phyloP scores from a whole-genome alignment of 2,113 vertebrate genomes.

The Podarcis cretensis region DNA sequence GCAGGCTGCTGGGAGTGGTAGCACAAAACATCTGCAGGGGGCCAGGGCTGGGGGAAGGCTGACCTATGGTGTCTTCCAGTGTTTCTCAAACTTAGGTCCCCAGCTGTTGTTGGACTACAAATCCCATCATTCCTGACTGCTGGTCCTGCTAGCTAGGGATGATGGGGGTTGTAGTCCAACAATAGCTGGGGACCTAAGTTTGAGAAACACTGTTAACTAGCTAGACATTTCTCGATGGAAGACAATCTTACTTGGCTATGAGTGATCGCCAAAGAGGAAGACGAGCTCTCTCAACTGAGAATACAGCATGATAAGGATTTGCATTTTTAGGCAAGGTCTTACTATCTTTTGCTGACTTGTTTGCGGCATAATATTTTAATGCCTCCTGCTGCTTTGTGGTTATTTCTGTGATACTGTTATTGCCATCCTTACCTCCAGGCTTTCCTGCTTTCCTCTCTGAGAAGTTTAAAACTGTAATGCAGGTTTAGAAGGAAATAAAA shows the following conservation, averaged over 20 bases:
- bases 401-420: background rate
- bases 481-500: too few species aligned
- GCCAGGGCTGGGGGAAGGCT: background rate
- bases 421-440: background rate
- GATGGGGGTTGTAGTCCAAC: too few species aligned
- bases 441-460: too few species aligned
- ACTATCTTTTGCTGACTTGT: background rate
- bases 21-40: background rate
- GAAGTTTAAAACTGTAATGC: too few species aligned
- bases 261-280: background rate
- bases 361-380: background rate
- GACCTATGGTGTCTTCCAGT: too few species aligned
- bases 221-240: too few species aligned
- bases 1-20: background rate
- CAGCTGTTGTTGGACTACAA: too few species aligned
- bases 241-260: background rate
- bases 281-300: background rate
- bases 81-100: too few species aligned
- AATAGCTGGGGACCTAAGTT: too few species aligned
- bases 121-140: too few species aligned
- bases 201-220: too few species aligned
- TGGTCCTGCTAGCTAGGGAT: too few species aligned
- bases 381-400: background rate
- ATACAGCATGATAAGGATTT: background rate
- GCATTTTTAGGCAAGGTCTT: background rate